These are phyloP conservation scores for Pammene aurita DNA, from an alignment of 2,888 invertebrate genomes.

Conservation along the genomic window DNA sequence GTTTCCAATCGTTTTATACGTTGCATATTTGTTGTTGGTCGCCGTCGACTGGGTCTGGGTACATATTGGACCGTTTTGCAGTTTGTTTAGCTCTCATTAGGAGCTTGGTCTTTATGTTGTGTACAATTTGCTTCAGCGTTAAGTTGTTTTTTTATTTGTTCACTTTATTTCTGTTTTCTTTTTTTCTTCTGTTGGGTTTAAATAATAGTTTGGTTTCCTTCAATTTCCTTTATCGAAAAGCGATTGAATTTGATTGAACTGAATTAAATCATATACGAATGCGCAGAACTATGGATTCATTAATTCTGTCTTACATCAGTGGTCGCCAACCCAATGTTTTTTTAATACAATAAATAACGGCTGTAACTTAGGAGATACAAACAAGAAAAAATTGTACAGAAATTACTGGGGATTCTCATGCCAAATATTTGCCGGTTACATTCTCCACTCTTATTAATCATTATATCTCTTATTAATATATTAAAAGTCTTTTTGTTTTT, in stretches of 20 bases:
- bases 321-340: not conserved
- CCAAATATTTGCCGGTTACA: no score
- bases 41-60: conserved; percentile 57
- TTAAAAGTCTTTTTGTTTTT: no score
- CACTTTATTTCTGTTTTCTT: not conserved
- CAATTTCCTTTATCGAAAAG: no score
- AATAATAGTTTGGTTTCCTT: no score
- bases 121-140: conserved; percentile 43
- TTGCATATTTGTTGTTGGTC: conserved; percentile 68
- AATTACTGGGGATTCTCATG: no score
- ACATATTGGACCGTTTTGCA: conserved; percentile 63
- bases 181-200: not conserved
- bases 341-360: not conserved
- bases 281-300: no score
- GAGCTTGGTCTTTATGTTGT: conserved; percentile 45
- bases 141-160: conserved; percentile 13
- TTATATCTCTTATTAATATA: no score
- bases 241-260: no score
- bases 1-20: conserved; percentile 70
- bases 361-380: no score
- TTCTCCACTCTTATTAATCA: no score
- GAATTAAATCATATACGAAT: no score
- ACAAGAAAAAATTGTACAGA: no score
- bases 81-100: conserved; percentile 60
- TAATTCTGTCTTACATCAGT: not conserved